These are phyloP conservation scores for Coenonympha glycerion DNA, from an alignment of 2,888 invertebrate species.

Conservation along the genomic window DNA sequence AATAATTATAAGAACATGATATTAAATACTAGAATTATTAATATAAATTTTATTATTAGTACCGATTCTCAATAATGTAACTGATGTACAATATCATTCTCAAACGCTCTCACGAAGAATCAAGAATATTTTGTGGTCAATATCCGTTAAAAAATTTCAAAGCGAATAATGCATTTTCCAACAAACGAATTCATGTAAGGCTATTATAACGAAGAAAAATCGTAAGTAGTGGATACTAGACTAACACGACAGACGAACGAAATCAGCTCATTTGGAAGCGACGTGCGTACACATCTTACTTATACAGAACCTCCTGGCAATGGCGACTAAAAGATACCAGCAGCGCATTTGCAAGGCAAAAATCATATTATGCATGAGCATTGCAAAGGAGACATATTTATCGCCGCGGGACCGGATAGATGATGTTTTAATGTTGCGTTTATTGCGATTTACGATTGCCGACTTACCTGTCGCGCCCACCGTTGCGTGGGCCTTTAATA, in stretches of 20 bases:
- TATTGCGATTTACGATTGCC: conserved; percentile 55
- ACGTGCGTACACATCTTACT: conserved; percentile 15
- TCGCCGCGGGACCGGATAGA: conserved; percentile 37
- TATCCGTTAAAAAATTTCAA: too few species aligned
- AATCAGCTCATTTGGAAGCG: conserved; percentile 6
- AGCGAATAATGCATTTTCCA: too few species aligned
- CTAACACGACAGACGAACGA: neutral
- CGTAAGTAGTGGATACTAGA: too few species aligned
- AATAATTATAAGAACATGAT: too few species aligned
- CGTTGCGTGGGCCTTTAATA: conserved; percentile 33
- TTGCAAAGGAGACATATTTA: conserved; percentile 46
- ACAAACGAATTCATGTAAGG: too few species aligned
- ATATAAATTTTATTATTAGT: too few species aligned
- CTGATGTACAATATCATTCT: too few species aligned
- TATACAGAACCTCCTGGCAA: conserved; percentile 19
- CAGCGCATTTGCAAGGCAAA: conserved; percentile 30
- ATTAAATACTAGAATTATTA: too few species aligned
- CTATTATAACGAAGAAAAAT: neutral
- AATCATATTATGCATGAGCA: conserved; percentile 36
- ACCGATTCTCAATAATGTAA: too few species aligned
- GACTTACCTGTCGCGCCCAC: conserved; percentile 50
- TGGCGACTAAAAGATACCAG: conserved; percentile 19
- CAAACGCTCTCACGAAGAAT: too few species aligned
- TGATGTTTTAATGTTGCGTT: conserved; percentile 50
- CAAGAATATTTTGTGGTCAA: too few species aligned